Base-by-base conservation (phyloP, 2,113 vertebrate genomes). In the Silurus glanis region DNA sequence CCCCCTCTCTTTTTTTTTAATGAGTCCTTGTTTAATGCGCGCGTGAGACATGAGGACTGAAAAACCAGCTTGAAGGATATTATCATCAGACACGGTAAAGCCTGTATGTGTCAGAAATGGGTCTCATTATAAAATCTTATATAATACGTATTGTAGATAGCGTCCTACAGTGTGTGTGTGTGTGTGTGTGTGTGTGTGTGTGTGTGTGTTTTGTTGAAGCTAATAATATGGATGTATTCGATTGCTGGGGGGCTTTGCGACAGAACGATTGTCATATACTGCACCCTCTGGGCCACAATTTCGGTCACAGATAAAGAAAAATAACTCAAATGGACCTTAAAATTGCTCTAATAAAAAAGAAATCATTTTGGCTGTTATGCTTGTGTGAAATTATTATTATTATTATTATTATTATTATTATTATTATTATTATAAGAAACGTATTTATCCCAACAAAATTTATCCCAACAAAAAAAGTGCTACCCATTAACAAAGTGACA, bases 1-100 rank as follows among this genome's bases (percentile, higher is more conserved):
- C 47, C 84, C 9, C 23, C 14, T 6, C 66, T 49, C 49, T 55
- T 55, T 21, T 75, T 49, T 55, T 55, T 66, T 88, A 89, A 89
- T 91, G 91, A 92, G 78, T 82, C 28, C 69, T 75, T 49, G 45
- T 17, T 61, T 69, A 49, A 62, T n/a, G 51, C 28, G 49, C 37
- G 21, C 10, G 53, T 25, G 61, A 61, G 56, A 78, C 56, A 61
- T 12, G 51, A 51, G 93, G 92, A 90, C 94, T 94, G 93, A 91
- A 92, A 59, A 89, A 89, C 91, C 92, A 91, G 92, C 91, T 90
- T 78, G 13, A 51, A 86, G 25, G 85, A 66, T 83, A 21, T 74
- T 83, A 61, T 76, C 79, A 82, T 81, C 74, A 49, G 94, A 83
- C 82, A 72, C n/a, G 49, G 25, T 62, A 80, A n/a, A 59, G 51